Percentiles rank a stretch among this genome's conserved stretches.
Evolutionary conservation across 2,888 invertebrate species (phyloP).

Genomic region (Eudasyphora cyanicolor): DNA sequence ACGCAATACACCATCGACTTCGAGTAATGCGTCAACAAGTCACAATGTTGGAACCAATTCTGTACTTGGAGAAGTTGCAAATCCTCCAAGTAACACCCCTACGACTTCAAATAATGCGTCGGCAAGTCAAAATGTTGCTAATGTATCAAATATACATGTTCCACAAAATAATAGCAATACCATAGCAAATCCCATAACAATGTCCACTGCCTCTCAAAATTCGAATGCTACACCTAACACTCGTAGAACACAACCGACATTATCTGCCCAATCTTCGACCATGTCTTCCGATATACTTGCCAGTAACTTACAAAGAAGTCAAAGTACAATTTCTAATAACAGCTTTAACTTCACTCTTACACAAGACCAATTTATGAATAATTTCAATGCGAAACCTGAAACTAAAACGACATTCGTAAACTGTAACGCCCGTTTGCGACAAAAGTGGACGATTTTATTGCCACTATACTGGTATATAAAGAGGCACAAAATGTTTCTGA

Average conservation of each 20-base stretch:
- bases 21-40: too few relatives aligned
- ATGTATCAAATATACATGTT: too few relatives aligned
- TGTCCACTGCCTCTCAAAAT: not conserved
- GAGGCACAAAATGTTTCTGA: slow-evolving; percentile 19
- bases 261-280: not conserved
- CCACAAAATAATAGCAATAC: too few relatives aligned
- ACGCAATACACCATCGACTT: too few relatives aligned
- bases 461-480: slow-evolving; percentile 38
- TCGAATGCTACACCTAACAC: not conserved
- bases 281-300: too few relatives aligned
- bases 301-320: too few relatives aligned
- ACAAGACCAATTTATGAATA: slow-evolving; percentile 1
- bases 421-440: slow-evolving; percentile 40
- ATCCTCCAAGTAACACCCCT: too few relatives aligned
- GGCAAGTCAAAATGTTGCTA: too few relatives aligned
- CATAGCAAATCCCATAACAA: not conserved
- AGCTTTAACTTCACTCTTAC: not conserved
- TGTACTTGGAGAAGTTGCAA: too few relatives aligned
- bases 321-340: too few relatives aligned
- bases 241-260: not conserved
- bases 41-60: too few relatives aligned
- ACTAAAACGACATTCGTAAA: slow-evolving; percentile 10
- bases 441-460: slow-evolving; percentile 50
- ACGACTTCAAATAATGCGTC: too few relatives aligned
- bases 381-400: slow-evolving; percentile 6